phyloP scores from a whole-genome alignment of 2,113 vertebrate species.

The Catagonus wagneri region DNA sequence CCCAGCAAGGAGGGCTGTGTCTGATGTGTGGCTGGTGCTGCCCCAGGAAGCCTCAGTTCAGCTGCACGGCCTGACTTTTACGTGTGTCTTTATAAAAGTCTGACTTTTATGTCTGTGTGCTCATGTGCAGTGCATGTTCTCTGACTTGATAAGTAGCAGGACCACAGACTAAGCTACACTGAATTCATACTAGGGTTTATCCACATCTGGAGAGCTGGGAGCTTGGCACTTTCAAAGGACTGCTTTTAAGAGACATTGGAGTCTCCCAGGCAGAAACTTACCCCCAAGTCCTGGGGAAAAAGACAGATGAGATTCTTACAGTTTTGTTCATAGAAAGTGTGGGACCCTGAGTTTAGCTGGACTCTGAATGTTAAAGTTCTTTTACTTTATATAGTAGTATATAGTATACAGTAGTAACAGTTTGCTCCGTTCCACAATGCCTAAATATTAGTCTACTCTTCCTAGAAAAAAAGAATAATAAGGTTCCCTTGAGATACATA shows the following conservation, averaged over 20 bases:
- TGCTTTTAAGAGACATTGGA: neutral
- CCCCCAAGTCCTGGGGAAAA: neutral
- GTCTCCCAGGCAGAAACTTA: neutral
- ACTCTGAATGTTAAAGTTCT: no score
- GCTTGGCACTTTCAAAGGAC: neutral
- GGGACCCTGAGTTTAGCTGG: neutral
- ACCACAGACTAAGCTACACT: neutral
- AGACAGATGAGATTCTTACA: neutral
- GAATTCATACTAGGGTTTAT: neutral
- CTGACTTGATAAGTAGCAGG: neutral
- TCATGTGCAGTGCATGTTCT: neutral
- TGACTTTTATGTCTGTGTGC: neutral
- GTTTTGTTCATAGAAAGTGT: neutral
- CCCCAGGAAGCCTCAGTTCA: neutral
- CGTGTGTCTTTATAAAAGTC: neutral
- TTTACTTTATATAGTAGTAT: no score
- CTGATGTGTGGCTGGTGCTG: neutral
- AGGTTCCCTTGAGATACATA: no score
- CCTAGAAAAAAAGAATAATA: no score
- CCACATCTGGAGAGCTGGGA: neutral
- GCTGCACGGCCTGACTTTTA: neutral
- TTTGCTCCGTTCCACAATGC: no score
- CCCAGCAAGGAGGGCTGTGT: no score
- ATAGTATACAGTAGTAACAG: no score
- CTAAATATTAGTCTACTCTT: no score